phyloP scores from a whole-genome alignment of 2,888 invertebrate species.

The Drosophila fungiperda region DNA sequence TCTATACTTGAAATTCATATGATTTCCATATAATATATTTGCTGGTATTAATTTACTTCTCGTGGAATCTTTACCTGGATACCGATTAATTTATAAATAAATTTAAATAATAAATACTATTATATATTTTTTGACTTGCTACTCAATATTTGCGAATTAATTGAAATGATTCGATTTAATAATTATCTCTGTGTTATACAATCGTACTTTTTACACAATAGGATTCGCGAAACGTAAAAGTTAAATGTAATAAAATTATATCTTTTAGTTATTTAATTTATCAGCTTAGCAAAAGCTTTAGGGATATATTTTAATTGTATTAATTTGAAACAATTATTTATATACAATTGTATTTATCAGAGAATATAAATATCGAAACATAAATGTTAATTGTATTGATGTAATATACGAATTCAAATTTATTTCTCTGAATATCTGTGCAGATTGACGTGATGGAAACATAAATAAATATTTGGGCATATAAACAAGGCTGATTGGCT shows the following conservation, averaged over 20 bases:
- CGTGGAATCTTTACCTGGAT: not conserved
- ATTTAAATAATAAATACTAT: not conserved
- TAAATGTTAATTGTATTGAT: not conserved
- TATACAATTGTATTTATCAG: not conserved
- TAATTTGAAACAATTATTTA: not conserved
- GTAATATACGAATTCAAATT: not conserved
- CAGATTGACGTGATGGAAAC: not conserved
- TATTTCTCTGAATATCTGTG: not conserved
- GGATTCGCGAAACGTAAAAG: not conserved
- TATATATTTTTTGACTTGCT: not conserved
- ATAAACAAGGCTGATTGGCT: conserved; percentile 55
- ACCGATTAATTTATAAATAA: not conserved
- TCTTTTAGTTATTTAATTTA: not conserved
- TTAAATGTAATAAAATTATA: not conserved
- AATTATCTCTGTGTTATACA: no score
- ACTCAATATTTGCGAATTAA: not conserved
- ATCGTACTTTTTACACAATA: not conserved
- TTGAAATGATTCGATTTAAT: no score
- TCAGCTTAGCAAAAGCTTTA: not conserved
- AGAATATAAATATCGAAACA: not conserved
- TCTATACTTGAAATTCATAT: no score
- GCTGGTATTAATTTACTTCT: not conserved
- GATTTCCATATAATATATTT: no score
- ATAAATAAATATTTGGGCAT: conserved; percentile 20
- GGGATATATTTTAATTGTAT: not conserved